These are phyloP conservation scores for Ferrisia virgata DNA, from an alignment of 2,888 invertebrate species.

Conservation along the genomic window DNA sequence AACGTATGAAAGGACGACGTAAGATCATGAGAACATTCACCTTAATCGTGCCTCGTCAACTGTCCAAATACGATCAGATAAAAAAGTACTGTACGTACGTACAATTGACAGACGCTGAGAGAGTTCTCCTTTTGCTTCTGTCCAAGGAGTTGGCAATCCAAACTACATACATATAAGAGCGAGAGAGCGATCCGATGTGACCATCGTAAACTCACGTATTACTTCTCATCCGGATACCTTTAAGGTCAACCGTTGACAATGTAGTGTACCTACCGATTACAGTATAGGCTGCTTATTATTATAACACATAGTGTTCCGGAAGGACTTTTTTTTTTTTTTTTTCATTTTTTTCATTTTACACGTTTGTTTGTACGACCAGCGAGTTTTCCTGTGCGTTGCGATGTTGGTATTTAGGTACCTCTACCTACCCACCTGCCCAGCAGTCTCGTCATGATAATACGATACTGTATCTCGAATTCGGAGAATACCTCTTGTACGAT, in stretches of 20 bases:
- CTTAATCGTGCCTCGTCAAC: constrained; percentile 25
- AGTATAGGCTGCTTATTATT: no score
- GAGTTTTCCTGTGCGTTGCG: not conserved
- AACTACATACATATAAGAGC: not conserved
- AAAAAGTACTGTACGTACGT: no score
- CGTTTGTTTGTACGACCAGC: not conserved
- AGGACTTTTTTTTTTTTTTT: not conserved
- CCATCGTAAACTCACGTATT: constrained; percentile 4
- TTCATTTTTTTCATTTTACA: not conserved
- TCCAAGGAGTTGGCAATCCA: not conserved
- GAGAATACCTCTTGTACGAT: not conserved
- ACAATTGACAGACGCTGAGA: constrained; percentile 9
- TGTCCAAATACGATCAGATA: constrained; percentile 15
- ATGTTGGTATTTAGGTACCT: no score
- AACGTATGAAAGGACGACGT: not conserved
- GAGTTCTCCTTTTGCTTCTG: constrained; percentile 12
- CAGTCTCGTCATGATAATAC: no score
- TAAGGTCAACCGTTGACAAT: not conserved
- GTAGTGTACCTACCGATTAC: not conserved
- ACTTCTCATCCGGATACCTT: not conserved
- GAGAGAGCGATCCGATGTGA: not conserved
- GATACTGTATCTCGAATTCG: not conserved
- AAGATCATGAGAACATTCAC: constrained; percentile 13
- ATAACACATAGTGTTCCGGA: not conserved
- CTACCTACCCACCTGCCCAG: no score